Evolutionary conservation across 1,140 invertebrate genomes (phyloP), one percentile per base, ranked within the genome.

Genomic region (Lutraria rhynchaena): DNA sequence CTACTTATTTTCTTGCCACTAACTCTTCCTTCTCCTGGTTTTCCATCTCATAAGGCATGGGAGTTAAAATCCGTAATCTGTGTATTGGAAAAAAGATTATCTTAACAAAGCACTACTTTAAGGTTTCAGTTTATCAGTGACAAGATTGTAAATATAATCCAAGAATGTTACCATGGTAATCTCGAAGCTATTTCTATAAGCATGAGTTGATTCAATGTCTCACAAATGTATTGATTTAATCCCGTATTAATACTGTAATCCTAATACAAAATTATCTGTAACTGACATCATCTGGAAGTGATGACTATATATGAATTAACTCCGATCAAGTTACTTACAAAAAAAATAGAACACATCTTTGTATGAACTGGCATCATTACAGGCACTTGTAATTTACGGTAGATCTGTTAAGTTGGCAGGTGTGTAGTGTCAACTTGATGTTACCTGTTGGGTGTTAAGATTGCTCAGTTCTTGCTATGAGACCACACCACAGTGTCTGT

Each of bases 111-210:
- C 41, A 61, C 17, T 31, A 5, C 58, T 61, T 61, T 37, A 61
- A 61, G 58, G 58, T 61, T 61, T 61, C 58, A 61, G 35, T 61
- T 61, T 61, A 19, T 35, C 33, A 37, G 31, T 35, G n/a, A 61
- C 44, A 22, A 37, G 58, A 61, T 37, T 35, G 58, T 61, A 61
- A 61, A 61, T 61, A 61, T 11, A 37, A 61, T 61, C 58, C 58
- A n/a, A n/a, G 58, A 61, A 61, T 37, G 58, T 61, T 61, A 37
- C 58, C 58, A 61, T 61, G 58, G 58, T 37, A 61, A 61, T 61
- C 13, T 31, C n/a, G 19, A 61, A 61, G 58, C 35, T 11, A 37
- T 7, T 61, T 1, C 58, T 61, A 35, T 61, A 3, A 35, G 35
- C 58, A 61, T 7, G 58, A 35, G 17, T 19, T n/a, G 41, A n/a